Evolutionary conservation across 2,888 invertebrate species (phyloP), one percentile per base, ranked within the genome.

Genomic region (Physocephala rufipes): DNA sequence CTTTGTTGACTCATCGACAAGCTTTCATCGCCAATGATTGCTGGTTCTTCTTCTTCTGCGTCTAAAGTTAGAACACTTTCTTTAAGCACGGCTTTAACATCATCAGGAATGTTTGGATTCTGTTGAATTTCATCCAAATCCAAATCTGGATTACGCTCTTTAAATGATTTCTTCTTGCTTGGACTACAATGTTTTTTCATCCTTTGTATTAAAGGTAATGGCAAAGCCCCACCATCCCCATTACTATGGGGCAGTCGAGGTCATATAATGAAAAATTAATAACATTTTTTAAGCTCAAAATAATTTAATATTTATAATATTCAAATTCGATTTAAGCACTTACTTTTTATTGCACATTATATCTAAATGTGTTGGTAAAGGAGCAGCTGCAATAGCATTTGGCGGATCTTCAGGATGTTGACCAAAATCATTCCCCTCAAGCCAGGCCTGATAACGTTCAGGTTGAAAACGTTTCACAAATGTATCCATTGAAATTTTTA

Each of bases 401-500:
- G 78, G 76, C 9, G 94, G 93, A 87, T 97, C 96, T 84, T 97
- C 97, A 0, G 98, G 98, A 86, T 98, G 97, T 21, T 93, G 92
- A 0, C 96, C 97, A 66, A 95, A 87, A 84, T 98, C 97, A 77
- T 91, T 91, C 0, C 98, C 98, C 79, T 91, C 91, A 69, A 95
- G 86, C 99, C 99, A 99, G 30, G 93, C 86, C 43, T 96, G 93
- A 83, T 97, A 98, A 77, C 92, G 89, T 28, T 94, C 93, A 0
- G 94, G 93, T 82, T 95, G 95, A 81, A 95, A 95, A n/a, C 95
- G 89, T 86, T 94, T 95, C 0, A 99, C 97, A 87, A 99, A 99
- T 7, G 95, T 95, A 80, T 98, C 97, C 98, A 99, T 99, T n/a
- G 95, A 95, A 77, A 99, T 99, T 85, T 96, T 96, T 0, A 99